Percentiles rank a stretch among this genome's conserved stretches.
These are phyloP conservation scores for Propithecus perrieri DNA, from an alignment of 2,797 vertebrate genomes.

Conservation along the genomic window DNA sequence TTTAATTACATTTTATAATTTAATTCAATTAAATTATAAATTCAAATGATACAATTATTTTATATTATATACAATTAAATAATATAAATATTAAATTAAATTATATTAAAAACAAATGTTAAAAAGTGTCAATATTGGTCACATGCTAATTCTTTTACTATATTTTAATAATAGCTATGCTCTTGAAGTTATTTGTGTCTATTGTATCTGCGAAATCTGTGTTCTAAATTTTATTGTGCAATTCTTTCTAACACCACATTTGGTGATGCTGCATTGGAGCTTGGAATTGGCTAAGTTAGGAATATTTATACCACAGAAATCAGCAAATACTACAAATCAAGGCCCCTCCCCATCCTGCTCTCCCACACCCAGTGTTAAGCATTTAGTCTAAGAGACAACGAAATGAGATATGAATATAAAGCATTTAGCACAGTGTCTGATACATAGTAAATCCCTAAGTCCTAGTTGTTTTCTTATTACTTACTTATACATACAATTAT, in stretches of 20 bases:
- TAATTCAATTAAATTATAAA: not conserved
- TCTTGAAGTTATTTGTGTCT: not conserved
- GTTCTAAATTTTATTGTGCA: too few relatives aligned
- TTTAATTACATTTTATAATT: not conserved
- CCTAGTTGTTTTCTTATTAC: not conserved
- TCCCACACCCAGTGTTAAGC: not conserved
- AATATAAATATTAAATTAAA: not conserved
- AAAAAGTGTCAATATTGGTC: not conserved
- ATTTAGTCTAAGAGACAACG: not conserved
- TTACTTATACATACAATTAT: not conserved
- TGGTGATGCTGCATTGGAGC: not conserved
- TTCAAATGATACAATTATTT: not conserved
- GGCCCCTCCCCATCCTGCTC: fast-evolving
- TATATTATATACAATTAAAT: not conserved
- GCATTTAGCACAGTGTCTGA: not conserved
- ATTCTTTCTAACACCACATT: not conserved
- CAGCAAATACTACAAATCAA: not conserved
- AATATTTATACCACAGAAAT: not conserved
- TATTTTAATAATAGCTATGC: not conserved
- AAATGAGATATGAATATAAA: not conserved
- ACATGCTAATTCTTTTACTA: not conserved
- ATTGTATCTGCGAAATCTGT: not conserved
- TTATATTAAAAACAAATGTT: not conserved
- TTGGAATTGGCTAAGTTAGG: not conserved
- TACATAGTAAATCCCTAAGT: not conserved